Conservation (phyloP, 2,888 invertebrate genomes). For the Papilio elwesi region DNA sequence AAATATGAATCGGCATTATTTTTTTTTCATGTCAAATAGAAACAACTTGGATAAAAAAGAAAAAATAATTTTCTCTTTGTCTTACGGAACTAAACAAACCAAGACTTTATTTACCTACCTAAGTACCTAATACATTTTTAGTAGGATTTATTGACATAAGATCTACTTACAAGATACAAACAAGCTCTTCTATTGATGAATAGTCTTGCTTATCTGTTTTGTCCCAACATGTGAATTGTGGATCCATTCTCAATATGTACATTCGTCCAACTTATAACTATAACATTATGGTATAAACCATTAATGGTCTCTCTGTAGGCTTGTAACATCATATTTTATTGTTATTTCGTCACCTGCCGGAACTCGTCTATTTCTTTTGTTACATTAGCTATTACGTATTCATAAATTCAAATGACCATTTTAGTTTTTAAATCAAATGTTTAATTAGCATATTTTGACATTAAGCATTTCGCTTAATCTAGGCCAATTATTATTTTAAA, state of each 20-base stretch:
- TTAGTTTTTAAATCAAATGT: slow-evolving; percentile 34
- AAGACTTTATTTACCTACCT: too few species aligned
- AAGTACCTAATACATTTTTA: too few species aligned
- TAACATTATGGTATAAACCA: neutral
- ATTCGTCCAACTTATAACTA: neutral
- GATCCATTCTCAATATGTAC: too few species aligned
- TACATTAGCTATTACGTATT: slow-evolving; percentile 12
- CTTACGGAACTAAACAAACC: too few species aligned
- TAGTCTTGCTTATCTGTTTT: neutral
- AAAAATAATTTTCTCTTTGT: too few species aligned
- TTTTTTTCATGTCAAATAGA: neutral
- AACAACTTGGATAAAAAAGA: neutral
- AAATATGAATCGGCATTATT: slow-evolving; percentile 4
- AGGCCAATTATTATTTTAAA: slow-evolving; percentile 34
- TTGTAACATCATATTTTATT: slow-evolving; percentile 10
- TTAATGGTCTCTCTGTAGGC: slow-evolving; percentile 1
- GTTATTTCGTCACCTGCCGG: slow-evolving; percentile 50
- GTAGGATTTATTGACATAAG: too few species aligned
- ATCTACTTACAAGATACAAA: too few species aligned
- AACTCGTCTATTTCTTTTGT: slow-evolving; percentile 45
- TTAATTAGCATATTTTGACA: slow-evolving; percentile 42
- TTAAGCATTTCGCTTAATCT: slow-evolving; percentile 43
- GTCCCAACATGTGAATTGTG: neutral
- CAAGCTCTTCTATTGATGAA: too few species aligned
- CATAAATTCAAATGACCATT: slow-evolving; percentile 19